A percentile compares a stretch with the other conserved stretches of the same genome.
phyloP scores from a whole-genome alignment of 2,797 vertebrate genomes.

The Cryptoprocta ferox region DNA sequence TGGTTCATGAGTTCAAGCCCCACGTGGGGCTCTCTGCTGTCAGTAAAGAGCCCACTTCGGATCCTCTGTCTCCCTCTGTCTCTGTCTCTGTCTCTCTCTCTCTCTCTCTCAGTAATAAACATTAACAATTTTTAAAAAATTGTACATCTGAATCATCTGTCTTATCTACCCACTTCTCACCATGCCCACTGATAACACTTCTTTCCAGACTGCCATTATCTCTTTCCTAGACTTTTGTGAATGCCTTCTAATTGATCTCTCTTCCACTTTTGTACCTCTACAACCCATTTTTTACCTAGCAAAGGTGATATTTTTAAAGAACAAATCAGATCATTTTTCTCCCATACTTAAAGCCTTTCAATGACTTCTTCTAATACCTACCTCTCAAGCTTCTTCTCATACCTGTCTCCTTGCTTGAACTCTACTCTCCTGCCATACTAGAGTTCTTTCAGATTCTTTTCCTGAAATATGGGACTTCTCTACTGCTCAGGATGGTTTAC shows the following conservation, averaged over 20 bases:
- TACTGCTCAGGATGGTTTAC: not conserved
- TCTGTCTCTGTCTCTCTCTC: too few species aligned
- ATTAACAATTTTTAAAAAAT: not conserved
- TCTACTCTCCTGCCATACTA: not conserved
- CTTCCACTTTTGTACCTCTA: not conserved
- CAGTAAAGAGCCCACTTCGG: too few species aligned
- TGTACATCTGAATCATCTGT: not conserved
- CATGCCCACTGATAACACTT: not conserved
- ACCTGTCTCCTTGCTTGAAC: not conserved
- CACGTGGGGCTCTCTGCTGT: too few species aligned
- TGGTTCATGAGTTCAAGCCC: too few species aligned
- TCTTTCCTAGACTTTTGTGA: not conserved
- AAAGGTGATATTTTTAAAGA: not conserved
- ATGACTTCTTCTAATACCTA: not conserved
- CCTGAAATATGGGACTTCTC: not conserved
- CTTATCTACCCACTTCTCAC: not conserved
- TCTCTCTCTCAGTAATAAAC: too few species aligned
- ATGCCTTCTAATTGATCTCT: not conserved
- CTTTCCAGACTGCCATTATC: not conserved
- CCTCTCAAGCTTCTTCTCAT: not conserved
- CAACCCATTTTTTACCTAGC: not conserved
- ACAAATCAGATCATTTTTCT: not conserved
- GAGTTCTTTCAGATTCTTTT: not conserved
- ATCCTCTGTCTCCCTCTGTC: too few species aligned
- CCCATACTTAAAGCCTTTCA: not conserved